Conservation (phyloP, 2,888 invertebrate species). For the Quadriops clusia region DNA sequence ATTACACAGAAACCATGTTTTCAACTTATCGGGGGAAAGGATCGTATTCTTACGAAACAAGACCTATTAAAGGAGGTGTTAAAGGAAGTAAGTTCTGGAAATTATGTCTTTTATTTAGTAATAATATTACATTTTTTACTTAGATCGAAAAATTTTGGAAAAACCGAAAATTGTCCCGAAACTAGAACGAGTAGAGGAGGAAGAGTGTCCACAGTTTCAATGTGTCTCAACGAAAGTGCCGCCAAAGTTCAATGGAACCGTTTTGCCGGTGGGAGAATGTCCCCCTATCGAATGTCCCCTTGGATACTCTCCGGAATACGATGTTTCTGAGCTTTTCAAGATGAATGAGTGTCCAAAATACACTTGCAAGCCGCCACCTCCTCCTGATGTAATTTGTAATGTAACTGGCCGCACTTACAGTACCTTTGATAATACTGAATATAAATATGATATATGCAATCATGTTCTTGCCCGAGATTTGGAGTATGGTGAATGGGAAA, state of each 20-base stretch:
- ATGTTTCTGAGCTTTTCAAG: conserved; percentile 12
- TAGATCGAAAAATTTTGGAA: conserved; percentile 5
- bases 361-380: conserved; percentile 50
- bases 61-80: conserved; percentile 28
- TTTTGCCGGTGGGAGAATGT: conserved; percentile 21
- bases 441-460: conserved; percentile 70
- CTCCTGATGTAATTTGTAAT: conserved; percentile 54
- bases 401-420: conserved; percentile 65
- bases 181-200: too few relatives aligned
- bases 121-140: not conserved
- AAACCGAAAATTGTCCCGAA: conserved; percentile 27
- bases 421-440: conserved; percentile 69
- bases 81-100: conserved; percentile 19
- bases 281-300: conserved; percentile 44
- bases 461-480: conserved; percentile 66
- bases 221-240: conserved; percentile 43
- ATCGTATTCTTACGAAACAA: too few relatives aligned
- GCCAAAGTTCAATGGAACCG: conserved; percentile 32
- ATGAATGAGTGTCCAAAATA: conserved; percentile 37
- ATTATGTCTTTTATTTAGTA: not conserved
- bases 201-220: conserved; percentile 42
- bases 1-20: conserved; percentile 39
- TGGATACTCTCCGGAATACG: conserved; percentile 36
- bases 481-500: conserved; percentile 53
- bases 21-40: conserved; percentile 21